A percentile compares a stretch with the other conserved stretches of the same genome.
These are phyloP conservation scores for Dufourea novaeangliae DNA, from an alignment of 1,140 invertebrate genomes.

Conservation along the genomic window DNA sequence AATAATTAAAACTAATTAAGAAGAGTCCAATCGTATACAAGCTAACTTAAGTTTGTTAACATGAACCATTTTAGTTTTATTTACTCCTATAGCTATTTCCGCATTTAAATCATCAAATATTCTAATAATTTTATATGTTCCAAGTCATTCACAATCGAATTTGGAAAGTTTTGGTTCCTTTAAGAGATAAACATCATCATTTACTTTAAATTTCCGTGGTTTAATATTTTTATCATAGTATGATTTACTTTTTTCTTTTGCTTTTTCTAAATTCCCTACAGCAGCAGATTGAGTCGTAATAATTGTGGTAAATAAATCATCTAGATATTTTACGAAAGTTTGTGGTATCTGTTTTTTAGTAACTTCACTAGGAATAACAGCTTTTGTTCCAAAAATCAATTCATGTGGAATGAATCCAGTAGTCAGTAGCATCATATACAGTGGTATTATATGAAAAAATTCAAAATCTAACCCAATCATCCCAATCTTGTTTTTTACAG, in stretches of 20 bases:
- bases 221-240: too few relatives aligned
- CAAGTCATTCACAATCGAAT: background rate
- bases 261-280: too few relatives aligned
- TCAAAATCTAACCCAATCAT: background rate
- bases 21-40: slow-evolving; percentile 19
- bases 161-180: background rate
- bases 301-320: background rate
- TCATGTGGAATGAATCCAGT: background rate
- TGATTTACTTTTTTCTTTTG: background rate
- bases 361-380: background rate
- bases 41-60: slow-evolving; percentile 1
- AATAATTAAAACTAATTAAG: too few relatives aligned
- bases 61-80: too few relatives aligned
- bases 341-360: background rate
- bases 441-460: background rate
- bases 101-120: slow-evolving; percentile 49
- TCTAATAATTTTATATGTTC: background rate
- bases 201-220: too few relatives aligned
- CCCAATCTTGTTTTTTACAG: background rate
- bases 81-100: slow-evolving; percentile 3
- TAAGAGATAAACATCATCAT: too few relatives aligned
- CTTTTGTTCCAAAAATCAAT: background rate
- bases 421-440: background rate
- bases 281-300: background rate
- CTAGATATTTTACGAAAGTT: background rate